These are phyloP conservation scores for Lasioglossum vierecki DNA, from an alignment of 2,888 invertebrate genomes.

Conservation along the genomic window DNA sequence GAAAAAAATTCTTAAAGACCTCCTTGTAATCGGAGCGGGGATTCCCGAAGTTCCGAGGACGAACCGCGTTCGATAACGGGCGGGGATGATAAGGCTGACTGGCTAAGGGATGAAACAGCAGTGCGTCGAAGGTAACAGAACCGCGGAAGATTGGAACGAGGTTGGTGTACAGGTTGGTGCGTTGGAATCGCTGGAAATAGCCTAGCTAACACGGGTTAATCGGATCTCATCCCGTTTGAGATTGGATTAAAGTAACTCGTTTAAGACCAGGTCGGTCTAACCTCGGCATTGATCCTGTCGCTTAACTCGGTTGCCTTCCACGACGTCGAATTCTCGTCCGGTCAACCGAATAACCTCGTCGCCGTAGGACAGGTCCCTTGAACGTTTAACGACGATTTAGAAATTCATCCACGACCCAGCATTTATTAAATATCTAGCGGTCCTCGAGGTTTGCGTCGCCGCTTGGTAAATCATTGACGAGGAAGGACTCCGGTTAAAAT, in stretches of 20 bases:
- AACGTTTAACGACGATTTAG: constrained; percentile 1
- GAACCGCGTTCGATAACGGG: neutral
- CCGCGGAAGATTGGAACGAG: constrained; percentile 31
- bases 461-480: neutral
- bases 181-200: constrained; percentile 67
- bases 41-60: neutral
- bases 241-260: constrained; percentile 74
- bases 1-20: neutral
- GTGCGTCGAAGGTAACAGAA: constrained; percentile 21
- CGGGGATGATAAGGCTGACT: neutral
- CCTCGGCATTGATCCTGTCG: constrained; percentile 72
- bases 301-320: constrained; percentile 61
- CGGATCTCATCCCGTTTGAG: constrained; percentile 73
- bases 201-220: constrained; percentile 72
- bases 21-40: neutral
- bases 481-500: neutral
- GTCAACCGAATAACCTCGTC: constrained; percentile 44
- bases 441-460: no score
- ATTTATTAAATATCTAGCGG: neutral
- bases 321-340: constrained; percentile 57
- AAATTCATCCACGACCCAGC: neutral
- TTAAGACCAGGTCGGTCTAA: constrained; percentile 70
- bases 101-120: neutral
- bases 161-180: constrained; percentile 36
- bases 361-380: neutral